Conservation (phyloP, 2,888 invertebrate genomes). For the Parnassius apollo region DNA sequence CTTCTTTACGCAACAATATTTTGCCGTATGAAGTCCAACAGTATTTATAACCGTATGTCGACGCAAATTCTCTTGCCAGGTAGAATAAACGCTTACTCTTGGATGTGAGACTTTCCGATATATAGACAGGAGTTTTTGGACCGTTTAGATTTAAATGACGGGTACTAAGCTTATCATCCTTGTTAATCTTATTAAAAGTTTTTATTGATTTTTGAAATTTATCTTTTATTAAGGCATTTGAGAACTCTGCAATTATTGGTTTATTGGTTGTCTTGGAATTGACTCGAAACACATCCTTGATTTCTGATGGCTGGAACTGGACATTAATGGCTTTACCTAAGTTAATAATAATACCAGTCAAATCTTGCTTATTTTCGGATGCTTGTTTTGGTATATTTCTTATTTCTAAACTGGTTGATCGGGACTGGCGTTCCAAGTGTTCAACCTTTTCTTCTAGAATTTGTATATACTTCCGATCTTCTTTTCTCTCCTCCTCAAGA, state of each 20-base stretch:
- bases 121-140: neutral
- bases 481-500: slow-evolving; percentile 4
- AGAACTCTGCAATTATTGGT: neutral
- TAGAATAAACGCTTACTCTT: neutral
- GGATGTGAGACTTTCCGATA: slow-evolving; percentile 6
- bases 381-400: slow-evolving; percentile 8
- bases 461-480: slow-evolving; percentile 1
- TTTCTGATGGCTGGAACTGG: neutral
- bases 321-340: no score
- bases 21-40: slow-evolving; percentile 7
- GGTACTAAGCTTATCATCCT: slow-evolving; percentile 1
- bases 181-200: slow-evolving; percentile 4
- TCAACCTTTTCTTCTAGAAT: slow-evolving; percentile 1
- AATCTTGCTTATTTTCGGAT: no score
- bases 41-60: slow-evolving; percentile 2
- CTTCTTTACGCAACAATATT: neutral
- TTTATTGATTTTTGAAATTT: neutral
- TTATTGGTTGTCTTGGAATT: neutral
- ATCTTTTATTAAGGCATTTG: no score
- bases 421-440: neutral
- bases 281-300: slow-evolving; percentile 1
- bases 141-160: no score
- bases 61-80: slow-evolving; percentile 2
- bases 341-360: no score
- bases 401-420: slow-evolving; percentile 7